phyloP scores from a whole-genome alignment of 2,113 vertebrate genomes.

The Suricata suricatta region DNA sequence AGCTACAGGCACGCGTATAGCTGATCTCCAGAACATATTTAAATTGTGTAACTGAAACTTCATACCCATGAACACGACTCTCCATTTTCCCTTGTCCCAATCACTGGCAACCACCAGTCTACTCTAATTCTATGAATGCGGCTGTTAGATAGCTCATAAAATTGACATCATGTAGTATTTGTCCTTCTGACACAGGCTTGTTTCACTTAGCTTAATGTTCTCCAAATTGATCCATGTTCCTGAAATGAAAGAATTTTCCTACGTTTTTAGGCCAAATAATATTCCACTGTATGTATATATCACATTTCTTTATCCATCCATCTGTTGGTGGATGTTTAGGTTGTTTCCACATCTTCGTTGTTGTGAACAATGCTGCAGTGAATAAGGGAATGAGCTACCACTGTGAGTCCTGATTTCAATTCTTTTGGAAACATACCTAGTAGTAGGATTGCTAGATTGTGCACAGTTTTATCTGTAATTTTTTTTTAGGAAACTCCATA shows the following conservation, averaged over 20 bases:
- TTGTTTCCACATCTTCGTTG: neutral
- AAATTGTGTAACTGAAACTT: neutral
- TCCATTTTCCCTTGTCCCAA: neutral
- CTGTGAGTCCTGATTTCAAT: neutral
- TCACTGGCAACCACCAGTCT: neutral
- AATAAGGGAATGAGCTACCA: neutral
- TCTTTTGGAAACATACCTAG: neutral
- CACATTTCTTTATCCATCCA: neutral
- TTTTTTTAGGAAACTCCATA: neutral
- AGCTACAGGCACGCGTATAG: neutral
- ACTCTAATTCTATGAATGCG: neutral
- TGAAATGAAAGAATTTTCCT: neutral
- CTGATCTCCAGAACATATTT: neutral
- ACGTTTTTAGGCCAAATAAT: neutral
- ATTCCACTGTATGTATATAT: neutral
- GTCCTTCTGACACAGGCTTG: neutral
- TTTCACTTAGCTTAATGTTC: neutral
- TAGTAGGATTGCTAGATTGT: neutral
- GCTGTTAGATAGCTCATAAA: neutral
- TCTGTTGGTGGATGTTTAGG: neutral
- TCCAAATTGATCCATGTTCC: neutral
- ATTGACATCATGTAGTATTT: neutral
- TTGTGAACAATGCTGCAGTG: neutral
- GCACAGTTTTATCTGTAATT: neutral
- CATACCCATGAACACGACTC: neutral